phyloP scores from a whole-genome alignment of 2,888 invertebrate species.

The Miltochrista miniata region DNA sequence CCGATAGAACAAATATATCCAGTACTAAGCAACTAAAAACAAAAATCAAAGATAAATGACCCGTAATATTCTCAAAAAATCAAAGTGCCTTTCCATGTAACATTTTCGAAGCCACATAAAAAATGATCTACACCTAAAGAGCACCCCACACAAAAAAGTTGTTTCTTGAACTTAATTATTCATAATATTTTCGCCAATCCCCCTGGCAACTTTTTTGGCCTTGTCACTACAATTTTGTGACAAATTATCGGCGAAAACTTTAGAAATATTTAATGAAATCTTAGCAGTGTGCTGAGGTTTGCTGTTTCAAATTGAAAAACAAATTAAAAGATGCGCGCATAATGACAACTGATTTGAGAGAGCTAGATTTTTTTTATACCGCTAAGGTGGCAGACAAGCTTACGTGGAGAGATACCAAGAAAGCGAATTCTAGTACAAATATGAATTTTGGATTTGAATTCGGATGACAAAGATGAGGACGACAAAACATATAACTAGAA shows the following conservation, averaged over 20 bases:
- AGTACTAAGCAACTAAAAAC: background rate
- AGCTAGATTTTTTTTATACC: no score
- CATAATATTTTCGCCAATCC: slow-evolving; percentile 73
- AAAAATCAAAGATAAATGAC: slow-evolving; percentile 2
- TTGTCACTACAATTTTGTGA: slow-evolving; percentile 72
- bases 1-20: no score
- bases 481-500: no score
- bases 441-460: no score
- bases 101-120: slow-evolving; percentile 46
- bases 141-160: slow-evolving; percentile 50
- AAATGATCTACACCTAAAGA: slow-evolving; percentile 55
- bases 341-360: no score
- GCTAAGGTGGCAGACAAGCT: no score
- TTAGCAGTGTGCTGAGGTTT: background rate
- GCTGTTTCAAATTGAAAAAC: no score
- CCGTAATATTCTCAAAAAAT: slow-evolving; percentile 15
- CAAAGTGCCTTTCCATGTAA: slow-evolving; percentile 60
- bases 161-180: slow-evolving; percentile 74
- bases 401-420: no score
- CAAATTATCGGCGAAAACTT: slow-evolving; percentile 64
- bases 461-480: no score
- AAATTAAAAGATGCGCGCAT: no score
- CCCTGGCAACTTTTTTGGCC: slow-evolving; percentile 56
- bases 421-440: no score
- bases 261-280: slow-evolving; percentile 28